Conservation (phyloP, 2,797 vertebrate genomes). For the Micrastur ruficollis region DNA sequence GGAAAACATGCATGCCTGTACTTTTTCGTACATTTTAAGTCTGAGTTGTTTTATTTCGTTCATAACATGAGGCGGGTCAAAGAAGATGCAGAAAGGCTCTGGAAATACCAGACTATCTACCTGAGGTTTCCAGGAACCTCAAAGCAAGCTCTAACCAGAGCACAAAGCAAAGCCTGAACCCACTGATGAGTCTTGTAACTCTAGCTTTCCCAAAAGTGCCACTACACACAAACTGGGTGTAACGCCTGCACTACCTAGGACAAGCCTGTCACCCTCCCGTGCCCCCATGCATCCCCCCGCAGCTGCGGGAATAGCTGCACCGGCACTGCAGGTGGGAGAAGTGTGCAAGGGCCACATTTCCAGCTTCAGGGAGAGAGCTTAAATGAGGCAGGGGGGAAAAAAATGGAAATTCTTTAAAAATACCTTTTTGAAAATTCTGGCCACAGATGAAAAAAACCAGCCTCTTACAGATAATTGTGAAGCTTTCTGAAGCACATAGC, state of each 20-base stretch:
- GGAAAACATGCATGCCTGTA: not conserved
- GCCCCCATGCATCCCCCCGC: not conserved
- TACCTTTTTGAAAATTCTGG: not conserved
- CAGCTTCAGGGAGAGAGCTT: not conserved
- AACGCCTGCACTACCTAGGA: not conserved
- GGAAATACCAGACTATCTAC: not conserved
- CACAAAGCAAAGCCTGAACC: not conserved
- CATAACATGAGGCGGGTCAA: not conserved
- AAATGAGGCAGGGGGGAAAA: not conserved
- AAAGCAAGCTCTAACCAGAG: not conserved
- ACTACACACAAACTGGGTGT: not conserved
- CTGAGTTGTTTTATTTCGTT: not conserved
- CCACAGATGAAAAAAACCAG: not conserved
- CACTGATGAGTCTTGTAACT: not conserved
- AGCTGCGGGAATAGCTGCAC: not conserved
- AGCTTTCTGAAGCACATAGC: not conserved
- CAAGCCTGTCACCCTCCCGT: not conserved
- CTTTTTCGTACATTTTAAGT: not conserved
- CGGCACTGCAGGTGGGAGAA: not conserved
- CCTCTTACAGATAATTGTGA: not conserved
- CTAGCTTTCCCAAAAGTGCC: not conserved
- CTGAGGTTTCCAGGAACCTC: not conserved
- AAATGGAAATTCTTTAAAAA: fast-evolving
- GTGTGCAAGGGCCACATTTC: not conserved
- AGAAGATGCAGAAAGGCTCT: not conserved